A percentile compares a stretch with the other conserved stretches of the same genome.
phyloP scores from a whole-genome alignment of 1,140 invertebrate species.

The Drosophila sp. region DNA sequence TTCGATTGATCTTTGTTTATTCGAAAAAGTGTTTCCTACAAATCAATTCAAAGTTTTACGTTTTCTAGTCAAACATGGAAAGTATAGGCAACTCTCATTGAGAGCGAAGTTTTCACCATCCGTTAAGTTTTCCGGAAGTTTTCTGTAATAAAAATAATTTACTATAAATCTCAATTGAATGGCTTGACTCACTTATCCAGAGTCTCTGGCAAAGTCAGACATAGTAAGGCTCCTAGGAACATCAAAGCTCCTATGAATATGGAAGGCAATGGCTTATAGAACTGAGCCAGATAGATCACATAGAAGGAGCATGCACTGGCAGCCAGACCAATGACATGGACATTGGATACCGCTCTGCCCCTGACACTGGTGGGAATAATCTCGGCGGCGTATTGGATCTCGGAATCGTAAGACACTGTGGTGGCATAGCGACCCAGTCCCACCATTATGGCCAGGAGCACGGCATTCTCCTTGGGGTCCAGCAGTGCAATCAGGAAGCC shows the following conservation, averaged over 20 bases:
- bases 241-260: constrained; percentile 84
- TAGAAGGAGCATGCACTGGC: constrained; percentile 71
- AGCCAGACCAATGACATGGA: constrained; percentile 85
- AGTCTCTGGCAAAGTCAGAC: constrained; percentile 86
- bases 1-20: constrained; percentile 15
- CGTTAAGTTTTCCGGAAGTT: constrained; percentile 84
- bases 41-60: neutral
- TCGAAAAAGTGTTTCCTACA: too few relatives aligned
- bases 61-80: constrained; percentile 44
- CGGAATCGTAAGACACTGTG: constrained; percentile 86
- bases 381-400: constrained; percentile 87
- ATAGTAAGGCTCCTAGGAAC: constrained; percentile 84
- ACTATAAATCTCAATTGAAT: neutral
- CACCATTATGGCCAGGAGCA: constrained; percentile 64
- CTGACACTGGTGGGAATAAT: constrained; percentile 87
- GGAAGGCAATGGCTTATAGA: constrained; percentile 84
- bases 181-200: constrained; percentile 77
- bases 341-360: constrained; percentile 84
- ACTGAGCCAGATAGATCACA: constrained; percentile 82
- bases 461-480: constrained; percentile 55
- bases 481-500: constrained; percentile 60
- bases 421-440: constrained; percentile 86
- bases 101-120: constrained; percentile 86
- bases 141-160: constrained; percentile 39
- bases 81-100: constrained; percentile 73